These are phyloP conservation scores for Dunckerocampus dactyliophorus DNA, from an alignment of 2,113 vertebrate genomes.

Conservation along the genomic window DNA sequence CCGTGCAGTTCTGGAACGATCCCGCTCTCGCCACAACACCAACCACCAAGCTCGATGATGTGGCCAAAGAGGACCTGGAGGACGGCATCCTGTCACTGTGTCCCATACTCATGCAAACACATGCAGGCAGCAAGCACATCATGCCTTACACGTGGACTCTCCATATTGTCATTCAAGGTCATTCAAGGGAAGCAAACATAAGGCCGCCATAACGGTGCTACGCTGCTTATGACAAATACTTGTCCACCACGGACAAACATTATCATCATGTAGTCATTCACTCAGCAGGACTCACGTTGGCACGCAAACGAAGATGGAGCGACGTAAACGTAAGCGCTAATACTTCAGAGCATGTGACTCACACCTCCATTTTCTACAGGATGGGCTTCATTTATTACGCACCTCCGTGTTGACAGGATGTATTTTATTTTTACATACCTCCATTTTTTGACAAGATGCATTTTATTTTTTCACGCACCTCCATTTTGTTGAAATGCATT, in stretches of 20 bases:
- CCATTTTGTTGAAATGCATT: background rate
- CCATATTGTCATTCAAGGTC: background rate
- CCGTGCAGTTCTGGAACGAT: constrained; percentile 88
- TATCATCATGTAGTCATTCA: background rate
- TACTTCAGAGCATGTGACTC: constrained; percentile 35
- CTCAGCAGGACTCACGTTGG: background rate
- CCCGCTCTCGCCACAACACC: constrained; percentile 91
- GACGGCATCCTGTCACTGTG: constrained; percentile 44
- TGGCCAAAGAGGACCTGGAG: constrained; percentile 70
- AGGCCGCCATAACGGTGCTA: background rate
- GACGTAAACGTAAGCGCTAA: background rate
- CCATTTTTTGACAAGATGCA: background rate
- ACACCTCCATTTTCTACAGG: constrained; percentile 26
- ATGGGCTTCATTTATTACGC: background rate
- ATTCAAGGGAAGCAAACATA: background rate
- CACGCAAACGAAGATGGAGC: background rate
- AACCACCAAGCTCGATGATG: constrained; percentile 79
- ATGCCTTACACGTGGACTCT: background rate
- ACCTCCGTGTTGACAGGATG: too few relatives aligned
- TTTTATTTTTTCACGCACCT: background rate
- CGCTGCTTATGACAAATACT: background rate
- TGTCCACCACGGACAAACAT: background rate
- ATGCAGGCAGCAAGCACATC: constrained; percentile 3
- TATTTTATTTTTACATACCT: background rate
- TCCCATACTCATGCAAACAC: constrained; percentile 13